Percentiles rank a stretch among this genome's conserved stretches.
These are phyloP conservation scores for Drosophila bipectinata DNA, from an alignment of 1,140 invertebrate species.

Conservation along the genomic window DNA sequence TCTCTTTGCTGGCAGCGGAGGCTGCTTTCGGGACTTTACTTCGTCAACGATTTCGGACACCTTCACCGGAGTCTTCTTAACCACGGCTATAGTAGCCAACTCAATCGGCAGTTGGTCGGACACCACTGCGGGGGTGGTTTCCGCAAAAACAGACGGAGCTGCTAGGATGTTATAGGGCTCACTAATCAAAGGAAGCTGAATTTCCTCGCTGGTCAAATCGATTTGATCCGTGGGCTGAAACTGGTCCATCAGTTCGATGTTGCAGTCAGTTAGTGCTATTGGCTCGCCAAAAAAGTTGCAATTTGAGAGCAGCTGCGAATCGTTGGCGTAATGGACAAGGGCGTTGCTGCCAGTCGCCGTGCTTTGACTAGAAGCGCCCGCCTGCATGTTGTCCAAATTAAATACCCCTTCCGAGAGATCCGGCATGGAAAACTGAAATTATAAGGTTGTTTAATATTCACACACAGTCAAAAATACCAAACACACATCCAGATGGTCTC, in stretches of 20 bases:
- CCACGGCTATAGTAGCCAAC: constrained; percentile 63
- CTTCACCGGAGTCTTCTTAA: constrained; percentile 66
- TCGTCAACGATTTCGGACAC: constrained; percentile 58
- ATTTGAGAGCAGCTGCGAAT: constrained; percentile 68
- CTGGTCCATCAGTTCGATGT: constrained; percentile 80
- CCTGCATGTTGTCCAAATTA: constrained; percentile 58
- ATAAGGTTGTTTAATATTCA: background rate
- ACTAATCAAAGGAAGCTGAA: constrained; percentile 58
- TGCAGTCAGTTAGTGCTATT: constrained; percentile 73
- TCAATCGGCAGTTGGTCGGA: constrained; percentile 63
- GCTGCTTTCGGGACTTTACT: constrained; percentile 62
- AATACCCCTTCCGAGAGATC: constrained; percentile 58
- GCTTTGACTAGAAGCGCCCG: constrained; percentile 16
- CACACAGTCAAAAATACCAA: background rate
- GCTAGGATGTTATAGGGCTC: constrained; percentile 66
- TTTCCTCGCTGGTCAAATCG: constrained; percentile 73
- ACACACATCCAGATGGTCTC: constrained; percentile 72
- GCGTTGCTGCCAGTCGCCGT: constrained; percentile 29
- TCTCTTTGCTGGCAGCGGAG: constrained; percentile 62
- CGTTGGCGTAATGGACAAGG: constrained; percentile 61
- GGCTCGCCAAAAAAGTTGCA: constrained; percentile 57
- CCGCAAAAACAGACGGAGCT: constrained; percentile 44
- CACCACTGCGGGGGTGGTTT: constrained; percentile 28
- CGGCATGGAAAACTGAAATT: constrained; percentile 46
- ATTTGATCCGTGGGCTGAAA: constrained; percentile 77